Evolutionary conservation across 2,888 invertebrate genomes (phyloP), one percentile per base, ranked within the genome.

Genomic region (Hemicrepidius hirtus): DNA sequence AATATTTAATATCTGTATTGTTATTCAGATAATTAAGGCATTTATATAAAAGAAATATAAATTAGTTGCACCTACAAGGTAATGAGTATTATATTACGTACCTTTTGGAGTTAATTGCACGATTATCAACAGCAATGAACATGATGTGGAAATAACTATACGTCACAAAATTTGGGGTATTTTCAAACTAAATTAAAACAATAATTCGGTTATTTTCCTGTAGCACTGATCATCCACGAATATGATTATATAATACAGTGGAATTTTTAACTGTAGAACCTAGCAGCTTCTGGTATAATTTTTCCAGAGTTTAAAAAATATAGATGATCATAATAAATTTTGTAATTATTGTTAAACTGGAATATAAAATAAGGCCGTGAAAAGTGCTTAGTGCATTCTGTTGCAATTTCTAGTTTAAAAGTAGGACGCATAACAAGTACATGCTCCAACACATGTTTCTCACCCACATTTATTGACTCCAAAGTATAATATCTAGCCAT

Each of bases 361-460:
- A 32, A 32, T 6, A 9, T 32, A 1, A 7, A 32, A 32, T 32
- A 7, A 6, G 32, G 9, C 9, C 13, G 9, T 12, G 1, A 12
- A 49, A 50, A 50, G 3, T 6, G 13, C 32, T 32, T 18, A 55
- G 16, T 32, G 16, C 32, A 32, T 13, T 55, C 13, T 32, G 10
- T 28, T 28, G 32, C 55, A 53, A 32, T 28, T 55, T 32, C 55
- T 55, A 55, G 55, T 35, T 32, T n/a, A 3, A 18, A 55, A 55
- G 55, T 55, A 55, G 55, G 55, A 55, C 55, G 55, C 55, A 55
- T 55, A 55, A 55, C 55, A 55, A 55, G 55, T 55, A 55, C 55
- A 55, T 55, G 55, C 55, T 32, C 55, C 55, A 55, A 55, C 55
- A 55, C 55, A 55, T 55, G 55, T 55, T 55, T 6, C 55, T 55